Evolutionary conservation across 1,140 invertebrate genomes (phyloP), one percentile per base, ranked within the genome.

Genomic region (Drosophila pruinosa): DNA sequence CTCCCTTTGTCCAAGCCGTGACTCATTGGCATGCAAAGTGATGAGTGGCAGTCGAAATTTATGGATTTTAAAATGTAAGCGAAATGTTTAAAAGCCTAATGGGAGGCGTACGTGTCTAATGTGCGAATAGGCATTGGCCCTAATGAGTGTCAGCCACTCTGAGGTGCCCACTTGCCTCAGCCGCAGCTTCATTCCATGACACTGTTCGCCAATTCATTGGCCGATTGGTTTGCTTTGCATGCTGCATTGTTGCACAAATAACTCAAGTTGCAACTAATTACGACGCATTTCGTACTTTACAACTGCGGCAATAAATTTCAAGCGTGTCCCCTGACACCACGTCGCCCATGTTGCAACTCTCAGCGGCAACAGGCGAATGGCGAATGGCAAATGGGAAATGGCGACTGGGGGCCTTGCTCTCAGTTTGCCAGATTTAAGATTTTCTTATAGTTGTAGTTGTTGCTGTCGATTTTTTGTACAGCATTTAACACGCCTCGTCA

Each of bases 181-280:
- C n/a, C n/a, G n/a, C n/a, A n/a, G n/a, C 17, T 41, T 15, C 7
- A 10, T 0, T 19, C 4, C 5, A 7, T 39, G 45, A 4, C 15
- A 14, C 54, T 15, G 17, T 14, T 8, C 17, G 28, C 19, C 62
- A 67, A 67, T 59, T 68, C 64, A 52, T 41, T 59, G 64, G 43
- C 0, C 59, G 67, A 70, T 70, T 64, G 59, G 31, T 57, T 50
- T 39, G 48, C 28, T 19, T n/a, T 38, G 7, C 63, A 39, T 31
- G 69, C 62, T 75, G 83, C 82, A 78, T 76, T 82, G 83, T 88
- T 89, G 82, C 83, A 88, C 82, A 88, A 88, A 88, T 88, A 88
- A 88, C 82, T 88, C 82, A 89, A 88, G 82, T 88, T 88, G 82
- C 82, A 89, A 88, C 82, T 88, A 88, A 88, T 88, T 88, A 88